Evolutionary conservation across 2,113 vertebrate genomes (phyloP).

Genomic region (Cephalopterus ornatus): DNA sequence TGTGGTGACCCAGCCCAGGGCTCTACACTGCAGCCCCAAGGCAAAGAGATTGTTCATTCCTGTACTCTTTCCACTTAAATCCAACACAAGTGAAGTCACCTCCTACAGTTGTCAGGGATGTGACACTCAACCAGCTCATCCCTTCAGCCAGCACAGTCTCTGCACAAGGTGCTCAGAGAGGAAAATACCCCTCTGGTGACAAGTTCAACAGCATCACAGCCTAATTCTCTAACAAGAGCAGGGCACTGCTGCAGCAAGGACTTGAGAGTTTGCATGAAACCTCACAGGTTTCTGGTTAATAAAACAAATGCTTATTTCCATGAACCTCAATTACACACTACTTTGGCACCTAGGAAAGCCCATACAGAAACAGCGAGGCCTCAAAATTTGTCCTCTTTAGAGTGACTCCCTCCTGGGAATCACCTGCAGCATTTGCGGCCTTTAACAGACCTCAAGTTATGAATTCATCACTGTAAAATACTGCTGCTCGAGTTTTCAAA

Average conservation of each 20-base stretch:
- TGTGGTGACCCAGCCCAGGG: accelerated
- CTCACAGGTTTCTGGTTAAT: not conserved
- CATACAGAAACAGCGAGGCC: not conserved
- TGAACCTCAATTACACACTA: not conserved
- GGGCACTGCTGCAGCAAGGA: not conserved
- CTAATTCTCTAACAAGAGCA: not conserved
- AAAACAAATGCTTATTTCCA: not conserved
- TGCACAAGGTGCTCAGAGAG: not conserved
- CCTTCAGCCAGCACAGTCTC: not conserved
- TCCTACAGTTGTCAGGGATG: not conserved
- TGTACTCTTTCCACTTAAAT: not conserved
- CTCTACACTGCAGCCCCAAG: not conserved
- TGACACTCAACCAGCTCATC: not conserved
- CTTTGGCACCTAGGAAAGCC: not conserved
- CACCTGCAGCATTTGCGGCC: not conserved
- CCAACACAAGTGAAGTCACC: not conserved
- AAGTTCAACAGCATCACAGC: not conserved
- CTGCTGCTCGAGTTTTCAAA: not conserved
- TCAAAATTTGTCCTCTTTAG: not conserved
- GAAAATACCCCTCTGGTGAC: not conserved
- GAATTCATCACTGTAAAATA: not conserved
- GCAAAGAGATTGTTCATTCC: not conserved
- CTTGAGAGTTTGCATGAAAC: not conserved
- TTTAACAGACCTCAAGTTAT: not conserved
- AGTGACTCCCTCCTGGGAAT: not conserved